Evolutionary conservation across 2,113 vertebrate genomes (phyloP).

Genomic region (Alaudala cheleensis): DNA sequence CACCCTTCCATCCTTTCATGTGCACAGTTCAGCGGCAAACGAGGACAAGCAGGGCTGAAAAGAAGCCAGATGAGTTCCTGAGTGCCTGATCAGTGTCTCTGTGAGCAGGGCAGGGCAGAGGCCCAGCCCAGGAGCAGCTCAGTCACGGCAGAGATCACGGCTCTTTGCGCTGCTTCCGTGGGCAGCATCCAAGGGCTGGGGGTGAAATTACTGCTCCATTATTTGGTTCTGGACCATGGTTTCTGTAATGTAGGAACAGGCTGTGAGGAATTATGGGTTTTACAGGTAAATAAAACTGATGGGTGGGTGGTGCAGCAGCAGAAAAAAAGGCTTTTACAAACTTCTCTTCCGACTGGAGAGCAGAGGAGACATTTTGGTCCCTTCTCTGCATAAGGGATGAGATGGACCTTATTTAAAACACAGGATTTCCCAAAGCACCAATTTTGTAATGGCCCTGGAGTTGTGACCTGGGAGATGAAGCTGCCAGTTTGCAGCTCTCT

Average conservation of each 20-base stretch:
- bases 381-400: background rate
- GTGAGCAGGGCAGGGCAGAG: background rate
- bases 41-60: background rate
- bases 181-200: background rate
- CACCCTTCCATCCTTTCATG: background rate
- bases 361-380: background rate
- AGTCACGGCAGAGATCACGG: fast-evolving
- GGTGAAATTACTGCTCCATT: background rate
- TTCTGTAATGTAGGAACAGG: background rate
- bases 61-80: background rate
- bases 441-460: background rate
- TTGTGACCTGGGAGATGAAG: background rate
- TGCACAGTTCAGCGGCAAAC: background rate
- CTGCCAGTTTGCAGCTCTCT: background rate
- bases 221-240: background rate
- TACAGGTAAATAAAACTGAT: background rate
- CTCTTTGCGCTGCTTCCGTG: fast-evolving
- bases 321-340: background rate
- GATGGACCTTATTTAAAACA: background rate
- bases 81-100: background rate
- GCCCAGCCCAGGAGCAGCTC: background rate
- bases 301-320: background rate
- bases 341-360: background rate
- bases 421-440: background rate
- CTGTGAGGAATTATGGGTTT: background rate